A percentile compares a stretch with the other conserved stretches of the same genome.
Conservation (phyloP, 2,113 vertebrate genomes). For the Pyxicephalus adspersus region DNA sequence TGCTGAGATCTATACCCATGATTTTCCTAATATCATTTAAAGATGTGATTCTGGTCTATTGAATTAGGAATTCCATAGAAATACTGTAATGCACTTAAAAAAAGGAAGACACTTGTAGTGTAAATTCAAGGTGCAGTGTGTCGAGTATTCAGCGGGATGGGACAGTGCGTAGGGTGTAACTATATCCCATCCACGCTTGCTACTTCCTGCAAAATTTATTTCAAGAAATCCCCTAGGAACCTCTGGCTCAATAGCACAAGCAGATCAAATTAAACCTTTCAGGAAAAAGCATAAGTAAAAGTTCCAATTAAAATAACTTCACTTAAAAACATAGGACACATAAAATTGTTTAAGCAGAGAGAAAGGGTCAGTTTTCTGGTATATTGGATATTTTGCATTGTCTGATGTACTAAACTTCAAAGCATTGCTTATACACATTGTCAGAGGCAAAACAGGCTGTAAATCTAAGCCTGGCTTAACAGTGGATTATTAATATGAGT, state of each 20-base stretch:
- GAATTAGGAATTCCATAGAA: background rate
- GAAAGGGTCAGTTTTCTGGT: background rate
- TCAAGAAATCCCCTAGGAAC: background rate
- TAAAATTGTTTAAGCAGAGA: background rate
- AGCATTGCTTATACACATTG: too few relatives aligned
- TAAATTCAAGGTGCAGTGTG: conserved; percentile 36
- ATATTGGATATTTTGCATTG: background rate
- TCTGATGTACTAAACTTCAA: background rate
- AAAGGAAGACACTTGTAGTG: conserved; percentile 15
- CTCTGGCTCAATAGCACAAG: background rate
- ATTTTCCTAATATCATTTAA: too few relatives aligned
- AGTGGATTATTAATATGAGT: too few relatives aligned
- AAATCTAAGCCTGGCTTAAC: too few relatives aligned
- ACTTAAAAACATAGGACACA: conserved; percentile 13
- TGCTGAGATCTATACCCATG: too few relatives aligned
- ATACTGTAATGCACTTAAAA: conserved; percentile 12
- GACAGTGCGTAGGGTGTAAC: conserved; percentile 13
- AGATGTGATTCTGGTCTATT: too few relatives aligned
- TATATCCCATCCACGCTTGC: conserved; percentile 5
- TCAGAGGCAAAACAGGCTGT: too few relatives aligned
- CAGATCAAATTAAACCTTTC: conserved; percentile 27
- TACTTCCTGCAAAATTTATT: conserved; percentile 27
- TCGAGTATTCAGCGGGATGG: background rate
- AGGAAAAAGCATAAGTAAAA: conserved; percentile 30
- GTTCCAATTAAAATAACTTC: conserved; percentile 3